Conservation (phyloP, 2,797 vertebrate genomes). For the Hyperoplus lanceolatus region DNA sequence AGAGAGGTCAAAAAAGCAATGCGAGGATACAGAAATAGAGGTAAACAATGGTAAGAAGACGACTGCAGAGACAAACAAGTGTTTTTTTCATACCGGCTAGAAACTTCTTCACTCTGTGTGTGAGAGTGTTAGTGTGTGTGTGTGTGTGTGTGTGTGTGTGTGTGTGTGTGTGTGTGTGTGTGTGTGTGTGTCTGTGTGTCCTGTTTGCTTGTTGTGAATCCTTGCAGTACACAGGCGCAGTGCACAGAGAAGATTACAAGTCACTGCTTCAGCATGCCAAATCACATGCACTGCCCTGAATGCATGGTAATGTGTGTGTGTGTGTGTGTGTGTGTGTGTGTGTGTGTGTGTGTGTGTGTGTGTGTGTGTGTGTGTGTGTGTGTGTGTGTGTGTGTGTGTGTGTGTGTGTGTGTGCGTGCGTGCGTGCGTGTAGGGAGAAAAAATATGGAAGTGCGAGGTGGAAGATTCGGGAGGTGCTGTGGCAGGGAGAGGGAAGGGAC, state of each 20-base stretch:
- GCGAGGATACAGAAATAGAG: constrained; percentile 41
- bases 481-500: constrained; percentile 17
- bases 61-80: constrained; percentile 54
- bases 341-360: no score
- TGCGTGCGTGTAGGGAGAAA: constrained; percentile 15
- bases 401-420: constrained; percentile 16
- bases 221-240: constrained; percentile 21
- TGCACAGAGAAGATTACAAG: constrained; percentile 40
- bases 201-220: constrained; percentile 46
- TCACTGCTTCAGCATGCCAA: constrained; percentile 38
- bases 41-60: constrained; percentile 68
- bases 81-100: constrained; percentile 23
- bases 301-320: constrained; percentile 50
- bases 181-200: no score
- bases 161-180: constrained; percentile 22
- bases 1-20: constrained; percentile 35
- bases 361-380: no score
- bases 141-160: background rate
- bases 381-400: no score
- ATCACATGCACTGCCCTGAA: constrained; percentile 32
- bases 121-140: constrained; percentile 4
- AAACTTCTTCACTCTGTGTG: constrained; percentile 35
- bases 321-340: background rate
- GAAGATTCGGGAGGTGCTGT: constrained; percentile 21
- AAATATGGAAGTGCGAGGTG: constrained; percentile 29